Conservation (phyloP, 1,140 invertebrate species). For the Drosophila santomea region DNA sequence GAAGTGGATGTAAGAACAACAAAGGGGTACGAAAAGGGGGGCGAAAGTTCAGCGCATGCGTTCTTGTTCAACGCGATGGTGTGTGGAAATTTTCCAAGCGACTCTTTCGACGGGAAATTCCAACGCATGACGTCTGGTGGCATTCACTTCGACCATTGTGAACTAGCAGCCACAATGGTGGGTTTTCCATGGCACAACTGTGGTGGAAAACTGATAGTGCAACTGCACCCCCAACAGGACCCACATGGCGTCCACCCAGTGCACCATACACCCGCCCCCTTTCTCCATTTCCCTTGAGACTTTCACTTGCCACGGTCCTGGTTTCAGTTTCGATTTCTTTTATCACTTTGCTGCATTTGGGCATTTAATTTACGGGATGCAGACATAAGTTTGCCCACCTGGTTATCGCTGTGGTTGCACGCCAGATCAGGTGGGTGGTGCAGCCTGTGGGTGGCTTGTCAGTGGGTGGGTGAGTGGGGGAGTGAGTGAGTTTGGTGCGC, state of each 20-base stretch:
- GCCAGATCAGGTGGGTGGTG: constrained; percentile 15
- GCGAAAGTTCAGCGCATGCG: constrained; percentile 55
- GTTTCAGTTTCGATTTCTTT: constrained; percentile 15
- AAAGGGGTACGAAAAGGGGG: neutral
- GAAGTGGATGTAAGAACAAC: constrained; percentile 18
- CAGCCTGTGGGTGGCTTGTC: neutral
- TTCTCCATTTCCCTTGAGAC: constrained; percentile 2
- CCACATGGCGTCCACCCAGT: constrained; percentile 7
- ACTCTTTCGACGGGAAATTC: constrained; percentile 45
- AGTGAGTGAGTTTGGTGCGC: constrained; percentile 42
- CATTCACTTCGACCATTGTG: constrained; percentile 43
- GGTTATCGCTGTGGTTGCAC: constrained; percentile 44
- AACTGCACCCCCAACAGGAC: constrained; percentile 15
- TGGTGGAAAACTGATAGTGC: constrained; percentile 37
- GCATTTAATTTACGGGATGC: constrained; percentile 12
- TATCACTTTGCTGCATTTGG: constrained; percentile 14
- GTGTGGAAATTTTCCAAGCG: constrained; percentile 65
- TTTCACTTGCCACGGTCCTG: constrained; percentile 27
- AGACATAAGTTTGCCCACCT: constrained; percentile 13
- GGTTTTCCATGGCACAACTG: constrained; percentile 13
- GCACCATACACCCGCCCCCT: neutral
- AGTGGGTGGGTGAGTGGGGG: neutral
- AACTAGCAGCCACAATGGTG: constrained; percentile 37
- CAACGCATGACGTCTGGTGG: constrained; percentile 69
- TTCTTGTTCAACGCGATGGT: constrained; percentile 20